Percentiles rank a stretch among this genome's conserved stretches.
Conservation (phyloP, 2,113 vertebrate species). For the Sylvilagus bachmani region DNA sequence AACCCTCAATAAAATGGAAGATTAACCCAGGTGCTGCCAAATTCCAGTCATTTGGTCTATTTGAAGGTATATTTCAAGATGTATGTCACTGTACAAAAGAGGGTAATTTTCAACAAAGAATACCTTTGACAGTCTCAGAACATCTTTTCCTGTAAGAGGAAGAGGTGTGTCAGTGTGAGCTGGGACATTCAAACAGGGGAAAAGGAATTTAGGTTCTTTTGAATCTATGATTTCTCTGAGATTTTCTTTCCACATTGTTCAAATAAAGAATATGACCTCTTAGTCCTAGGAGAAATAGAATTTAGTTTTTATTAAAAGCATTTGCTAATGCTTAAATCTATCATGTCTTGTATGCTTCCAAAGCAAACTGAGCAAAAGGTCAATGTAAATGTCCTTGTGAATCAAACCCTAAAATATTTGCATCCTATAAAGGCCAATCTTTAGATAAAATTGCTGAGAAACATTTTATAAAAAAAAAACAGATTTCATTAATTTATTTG, state of each 20-base stretch:
- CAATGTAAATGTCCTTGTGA: conserved; percentile 66
- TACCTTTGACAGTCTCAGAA: not conserved
- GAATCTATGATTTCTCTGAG: conserved; percentile 41
- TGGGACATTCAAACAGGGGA: not conserved
- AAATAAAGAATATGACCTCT: conserved; percentile 49
- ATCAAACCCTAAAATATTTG: conserved; percentile 60
- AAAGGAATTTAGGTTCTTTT: conserved; percentile 59
- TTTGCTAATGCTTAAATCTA: conserved; percentile 70
- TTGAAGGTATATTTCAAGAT: not conserved
- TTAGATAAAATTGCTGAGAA: conserved; percentile 49
- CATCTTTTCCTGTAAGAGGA: not conserved
- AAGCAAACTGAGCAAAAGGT: conserved; percentile 76
- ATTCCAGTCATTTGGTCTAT: not conserved
- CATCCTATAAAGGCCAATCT: conserved; percentile 47
- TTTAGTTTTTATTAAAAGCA: conserved; percentile 72
- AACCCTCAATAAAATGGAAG: not conserved
- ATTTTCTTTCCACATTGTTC: conserved; percentile 52
- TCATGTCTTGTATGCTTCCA: conserved; percentile 60
- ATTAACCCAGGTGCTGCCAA: not conserved
- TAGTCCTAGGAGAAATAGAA: conserved; percentile 64
- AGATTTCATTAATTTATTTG: too few species aligned
- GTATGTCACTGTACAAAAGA: not conserved
- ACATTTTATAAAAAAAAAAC: too few species aligned
- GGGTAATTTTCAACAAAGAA: not conserved
- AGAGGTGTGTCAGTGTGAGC: not conserved